Evolutionary conservation across 2,797 vertebrate species (phyloP).

Genomic region (Spatula clypeata): DNA sequence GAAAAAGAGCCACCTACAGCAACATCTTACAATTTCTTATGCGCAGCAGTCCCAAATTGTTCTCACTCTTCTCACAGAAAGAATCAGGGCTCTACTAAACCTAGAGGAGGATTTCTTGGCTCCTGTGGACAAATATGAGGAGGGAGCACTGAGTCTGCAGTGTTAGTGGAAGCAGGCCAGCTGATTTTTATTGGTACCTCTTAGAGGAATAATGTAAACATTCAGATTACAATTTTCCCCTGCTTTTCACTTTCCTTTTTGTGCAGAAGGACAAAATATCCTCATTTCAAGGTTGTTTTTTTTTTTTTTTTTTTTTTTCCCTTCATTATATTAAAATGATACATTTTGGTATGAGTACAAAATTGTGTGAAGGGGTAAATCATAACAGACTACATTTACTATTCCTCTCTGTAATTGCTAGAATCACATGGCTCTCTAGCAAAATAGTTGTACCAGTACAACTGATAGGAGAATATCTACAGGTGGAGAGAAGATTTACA

Average conservation of each 20-base stretch:
- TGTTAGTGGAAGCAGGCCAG: rapidly evolving
- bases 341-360: background rate
- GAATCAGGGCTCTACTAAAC: background rate
- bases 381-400: background rate
- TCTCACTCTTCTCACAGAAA: background rate
- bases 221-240: background rate
- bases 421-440: background rate
- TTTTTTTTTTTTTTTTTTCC: background rate
- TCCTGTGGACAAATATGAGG: background rate
- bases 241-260: background rate
- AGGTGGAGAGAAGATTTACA: too few relatives aligned
- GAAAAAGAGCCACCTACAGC: rapidly evolving
- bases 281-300: background rate
- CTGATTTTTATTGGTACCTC: background rate
- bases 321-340: background rate
- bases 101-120: rapidly evolving
- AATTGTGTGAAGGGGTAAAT: background rate
- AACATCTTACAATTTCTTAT: background rate
- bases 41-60: rapidly evolving
- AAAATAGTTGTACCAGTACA: background rate
- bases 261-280: background rate
- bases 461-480: background rate
- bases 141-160: rapidly evolving
- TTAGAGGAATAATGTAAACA: background rate
- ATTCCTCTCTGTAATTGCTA: background rate